A percentile compares a stretch with the other conserved stretches of the same genome.
These are phyloP conservation scores for Ceratosolen solmsi DNA, from an alignment of 1,140 invertebrate species.

Conservation along the genomic window DNA sequence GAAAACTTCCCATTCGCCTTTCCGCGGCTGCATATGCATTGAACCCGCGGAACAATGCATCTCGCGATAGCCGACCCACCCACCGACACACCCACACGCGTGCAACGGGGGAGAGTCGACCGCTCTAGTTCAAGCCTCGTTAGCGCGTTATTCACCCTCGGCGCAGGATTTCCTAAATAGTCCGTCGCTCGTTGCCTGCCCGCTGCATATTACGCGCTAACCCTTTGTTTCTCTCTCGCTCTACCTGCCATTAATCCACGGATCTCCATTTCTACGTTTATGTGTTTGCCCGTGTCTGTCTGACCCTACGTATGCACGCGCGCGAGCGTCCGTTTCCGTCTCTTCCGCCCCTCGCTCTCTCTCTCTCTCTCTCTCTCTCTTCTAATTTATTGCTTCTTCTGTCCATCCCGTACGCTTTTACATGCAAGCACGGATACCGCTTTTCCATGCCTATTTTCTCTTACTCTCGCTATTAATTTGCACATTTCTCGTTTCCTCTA, in stretches of 20 bases:
- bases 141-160: constrained; percentile 62
- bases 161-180: constrained; percentile 55
- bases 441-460: background rate
- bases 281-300: background rate
- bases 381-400: constrained; percentile 30
- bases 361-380: background rate
- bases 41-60: background rate
- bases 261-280: constrained; percentile 38
- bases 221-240: background rate
- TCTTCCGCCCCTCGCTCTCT: background rate
- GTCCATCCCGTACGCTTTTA: background rate
- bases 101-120: constrained; percentile 14
- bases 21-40: background rate
- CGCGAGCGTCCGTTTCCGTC: background rate
- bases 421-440: background rate
- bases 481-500: background rate
- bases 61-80: background rate
- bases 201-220: constrained; percentile 14
- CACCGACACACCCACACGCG: background rate
- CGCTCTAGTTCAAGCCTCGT: constrained; percentile 53
- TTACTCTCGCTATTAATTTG: constrained; percentile 27
- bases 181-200: constrained; percentile 42
- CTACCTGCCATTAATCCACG: constrained; percentile 28
- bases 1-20: background rate
- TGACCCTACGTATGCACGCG: no score